These are phyloP conservation scores for Homarus americanus DNA, from an alignment of 1,140 invertebrate genomes.

Conservation along the genomic window DNA sequence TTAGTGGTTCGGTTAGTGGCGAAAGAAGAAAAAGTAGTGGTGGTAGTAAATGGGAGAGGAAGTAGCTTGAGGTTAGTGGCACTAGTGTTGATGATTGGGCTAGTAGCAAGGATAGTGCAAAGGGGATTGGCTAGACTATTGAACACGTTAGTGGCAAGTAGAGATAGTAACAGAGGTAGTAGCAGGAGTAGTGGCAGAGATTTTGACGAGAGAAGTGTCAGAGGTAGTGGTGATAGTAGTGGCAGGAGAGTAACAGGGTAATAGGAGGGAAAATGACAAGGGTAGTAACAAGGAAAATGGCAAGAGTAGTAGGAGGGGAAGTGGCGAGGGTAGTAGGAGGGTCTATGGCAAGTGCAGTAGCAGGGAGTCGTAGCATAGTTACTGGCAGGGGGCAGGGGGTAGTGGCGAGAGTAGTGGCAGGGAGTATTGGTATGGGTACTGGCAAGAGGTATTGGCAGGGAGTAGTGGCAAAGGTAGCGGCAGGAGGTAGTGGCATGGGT, in stretches of 20 bases:
- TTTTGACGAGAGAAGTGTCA: background rate
- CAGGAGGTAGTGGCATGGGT: background rate
- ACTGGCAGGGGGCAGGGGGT: background rate
- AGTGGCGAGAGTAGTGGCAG: background rate
- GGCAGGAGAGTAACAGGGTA: background rate
- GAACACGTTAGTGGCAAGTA: no score
- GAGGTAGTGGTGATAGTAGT: background rate
- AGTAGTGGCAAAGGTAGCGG: background rate
- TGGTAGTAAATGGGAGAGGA: background rate
- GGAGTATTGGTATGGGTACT: background rate
- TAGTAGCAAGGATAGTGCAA: no score
- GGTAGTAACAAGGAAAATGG: no score
- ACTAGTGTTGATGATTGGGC: no score
- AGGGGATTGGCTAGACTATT: no score
- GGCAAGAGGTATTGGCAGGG: no score
- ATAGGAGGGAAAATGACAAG: background rate
- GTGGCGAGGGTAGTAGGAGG: background rate
- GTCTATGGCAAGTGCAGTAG: background rate
- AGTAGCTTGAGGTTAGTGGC: no score
- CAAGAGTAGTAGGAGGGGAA: background rate
- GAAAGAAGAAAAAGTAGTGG: background rate
- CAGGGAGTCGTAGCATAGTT: background rate
- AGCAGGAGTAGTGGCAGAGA: background rate
- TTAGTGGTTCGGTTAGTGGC: background rate
- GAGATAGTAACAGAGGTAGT: slow-evolving; percentile 12